Evolutionary conservation across 2,888 invertebrate genomes (phyloP).

Genomic region (Macaria liturata): DNA sequence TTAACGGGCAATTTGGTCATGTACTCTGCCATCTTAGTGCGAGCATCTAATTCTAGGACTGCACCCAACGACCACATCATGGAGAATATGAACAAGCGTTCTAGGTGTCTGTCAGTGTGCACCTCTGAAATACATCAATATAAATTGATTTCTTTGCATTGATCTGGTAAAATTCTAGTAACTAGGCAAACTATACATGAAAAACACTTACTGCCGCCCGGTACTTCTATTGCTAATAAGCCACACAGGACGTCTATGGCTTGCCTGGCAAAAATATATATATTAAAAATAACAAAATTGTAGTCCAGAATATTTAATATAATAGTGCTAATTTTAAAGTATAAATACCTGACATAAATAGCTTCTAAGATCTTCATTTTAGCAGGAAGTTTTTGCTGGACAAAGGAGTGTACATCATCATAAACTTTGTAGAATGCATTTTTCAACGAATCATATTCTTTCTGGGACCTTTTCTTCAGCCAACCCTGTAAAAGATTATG

Average conservation of each 20-base stretch:
- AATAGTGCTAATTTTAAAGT: too few relatives aligned
- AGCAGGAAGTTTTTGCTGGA: conserved; percentile 86
- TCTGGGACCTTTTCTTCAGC: conserved; percentile 85
- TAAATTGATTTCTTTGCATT: too few relatives aligned
- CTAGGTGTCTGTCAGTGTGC: conserved; percentile 85
- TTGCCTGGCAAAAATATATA: conserved; percentile 79
- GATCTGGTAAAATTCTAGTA: not conserved
- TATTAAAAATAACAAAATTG: too few relatives aligned
- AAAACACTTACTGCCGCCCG: conserved; percentile 67
- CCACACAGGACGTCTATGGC: conserved; percentile 90
- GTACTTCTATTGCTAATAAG: conserved; percentile 83
- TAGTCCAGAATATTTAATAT: too few relatives aligned
- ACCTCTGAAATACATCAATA: conserved; percentile 35
- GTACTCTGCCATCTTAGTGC: conserved; percentile 88
- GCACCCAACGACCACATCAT: conserved; percentile 96
- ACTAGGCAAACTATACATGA: not conserved
- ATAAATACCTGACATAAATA: conserved; percentile 85
- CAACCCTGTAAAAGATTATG: conserved; percentile 79
- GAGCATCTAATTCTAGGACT: conserved; percentile 89
- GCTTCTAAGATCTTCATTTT: conserved; percentile 94
- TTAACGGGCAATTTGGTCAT: conserved; percentile 86
- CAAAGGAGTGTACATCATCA: conserved; percentile 87
- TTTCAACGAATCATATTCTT: conserved; percentile 85
- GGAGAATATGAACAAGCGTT: conserved; percentile 90
- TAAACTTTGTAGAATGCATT: conserved; percentile 88